These are phyloP conservation scores for Heliconius congener DNA, from an alignment of 1,140 invertebrate species.

Conservation along the genomic window DNA sequence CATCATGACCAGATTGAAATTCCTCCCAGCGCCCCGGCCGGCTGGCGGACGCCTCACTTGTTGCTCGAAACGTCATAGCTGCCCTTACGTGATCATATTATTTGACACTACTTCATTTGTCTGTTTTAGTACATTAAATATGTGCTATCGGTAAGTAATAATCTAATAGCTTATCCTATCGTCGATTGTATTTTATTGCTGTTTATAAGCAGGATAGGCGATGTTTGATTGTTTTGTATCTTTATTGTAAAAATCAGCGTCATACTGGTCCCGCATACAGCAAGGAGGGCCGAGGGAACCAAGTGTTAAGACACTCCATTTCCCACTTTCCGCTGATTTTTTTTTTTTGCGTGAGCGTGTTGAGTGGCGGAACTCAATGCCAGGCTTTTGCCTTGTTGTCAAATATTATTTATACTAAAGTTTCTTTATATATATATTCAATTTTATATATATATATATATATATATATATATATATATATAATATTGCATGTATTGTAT, in stretches of 20 bases:
- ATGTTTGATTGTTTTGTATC: background rate
- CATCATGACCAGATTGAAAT: conserved; percentile 75
- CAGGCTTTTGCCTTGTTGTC: too few relatives aligned
- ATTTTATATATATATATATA: too few relatives aligned
- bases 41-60: conserved; percentile 70
- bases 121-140: conserved; percentile 30
- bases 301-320: too few relatives aligned
- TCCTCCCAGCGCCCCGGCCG: conserved; percentile 63
- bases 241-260: background rate
- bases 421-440: too few relatives aligned
- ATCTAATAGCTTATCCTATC: conserved; percentile 33
- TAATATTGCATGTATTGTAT: too few relatives aligned
- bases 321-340: too few relatives aligned
- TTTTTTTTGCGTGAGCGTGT: too few relatives aligned
- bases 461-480: too few relatives aligned
- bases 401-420: too few relatives aligned
- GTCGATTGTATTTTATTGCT: conserved; percentile 21
- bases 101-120: conserved; percentile 57
- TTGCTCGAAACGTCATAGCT: conserved; percentile 74
- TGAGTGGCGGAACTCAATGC: too few relatives aligned
- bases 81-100: conserved; percentile 67
- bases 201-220: background rate
- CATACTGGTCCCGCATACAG: too few relatives aligned
- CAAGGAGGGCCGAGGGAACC: too few relatives aligned
- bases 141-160: conserved; percentile 17